Evolutionary conservation across 2,797 vertebrate genomes (phyloP), one percentile per base, ranked within the genome.

Genomic region (Erpetoichthys calabaricus): DNA sequence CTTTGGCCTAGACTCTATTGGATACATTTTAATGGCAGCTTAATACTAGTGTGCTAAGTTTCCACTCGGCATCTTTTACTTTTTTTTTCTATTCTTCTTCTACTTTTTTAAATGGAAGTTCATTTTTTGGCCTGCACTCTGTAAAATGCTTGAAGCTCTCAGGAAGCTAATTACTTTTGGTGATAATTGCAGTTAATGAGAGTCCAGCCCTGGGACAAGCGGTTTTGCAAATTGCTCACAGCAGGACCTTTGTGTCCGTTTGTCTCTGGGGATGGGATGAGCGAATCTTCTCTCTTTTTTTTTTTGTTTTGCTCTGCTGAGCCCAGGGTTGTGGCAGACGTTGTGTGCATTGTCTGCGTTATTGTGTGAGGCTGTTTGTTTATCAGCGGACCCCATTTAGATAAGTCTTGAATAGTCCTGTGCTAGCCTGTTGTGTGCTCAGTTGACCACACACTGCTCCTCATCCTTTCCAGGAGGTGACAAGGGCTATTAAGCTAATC

Each of bases 141-240:
- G 25, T 25, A 25, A 25, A 25, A 25, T 25, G 25, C 25, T 25
- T 25, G 25, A 25, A 25, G 59, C 55, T 58, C 61, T 63, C 57
- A 9, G 51, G 65, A 58, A 63, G 70, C 66, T 74, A 71, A 76
- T 72, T 59, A 62, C 77, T 82, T 71, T 77, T 43, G 44, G 7
- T 77, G 77, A 75, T 83, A 84, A 85, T 82, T 76, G 79, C 66
- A 73, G 79, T 78, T 85, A 84, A 84, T 80, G 79, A 81, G 80
- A 79, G 79, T 68, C 73, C 63, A 75, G 65, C 75, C 78, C 80
- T 75, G 65, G 65, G 58, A 67, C 74, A 69, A 75, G 73, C 73
- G 69, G 69, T 71, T 68, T 65, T 74, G 75, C 77, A 76, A 83
- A 84, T 86, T 80, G 75, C 66, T 77, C 80, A 51, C 84, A 82